Base-by-base conservation (phyloP, 2,113 vertebrate species). In the Oceanodroma tethys region DNA sequence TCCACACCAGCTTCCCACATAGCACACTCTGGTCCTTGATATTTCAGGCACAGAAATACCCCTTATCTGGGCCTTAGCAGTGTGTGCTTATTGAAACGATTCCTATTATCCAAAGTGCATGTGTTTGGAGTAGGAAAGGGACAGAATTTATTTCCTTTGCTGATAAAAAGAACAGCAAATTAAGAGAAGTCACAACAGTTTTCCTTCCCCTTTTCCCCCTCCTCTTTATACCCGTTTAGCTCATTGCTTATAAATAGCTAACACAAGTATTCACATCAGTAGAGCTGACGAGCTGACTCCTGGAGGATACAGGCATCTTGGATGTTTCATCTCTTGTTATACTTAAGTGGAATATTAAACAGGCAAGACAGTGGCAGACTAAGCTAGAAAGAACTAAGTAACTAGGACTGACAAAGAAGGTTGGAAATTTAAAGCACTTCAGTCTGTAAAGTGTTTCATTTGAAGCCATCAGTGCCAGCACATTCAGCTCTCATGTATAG, bases 341-440 rank as follows among this genome's bases (percentile, higher is more conserved):
- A 93, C 73, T 89, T 79, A 86, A 96, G 58, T 52, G 63, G 97
- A 97, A 97, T 95, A 90, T 82, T 89, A 97, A 96, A 92, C 88
- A 84, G 87, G 89, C 48, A 96, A 95, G 93, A 91, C 63, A 86
- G 91, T 58, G 55, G 82, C 76, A 82, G 78, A 63, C 34, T 16
- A 38, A 81, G 65, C 75, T 92, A 68, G 70, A 38, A 90, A 79
- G 79, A 91, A 55, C 42, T 90, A 79, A 78, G 62, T 89, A 93
- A 87, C 80, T 55, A 25, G 36, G 75, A 85, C 42, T 60, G 80
- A 93, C 45, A 92, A 70, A 86, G 93, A 78, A 59, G 63, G 80
- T 21, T 68, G 50, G 32, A 56, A 88, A 86, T 60, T 84, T 88
- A 70, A 93, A 88, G 42, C 60, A 82, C 91, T 96, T 71, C 67